phyloP scores from a whole-genome alignment of 2,113 vertebrate genomes.

The Fregetta grallaria region DNA sequence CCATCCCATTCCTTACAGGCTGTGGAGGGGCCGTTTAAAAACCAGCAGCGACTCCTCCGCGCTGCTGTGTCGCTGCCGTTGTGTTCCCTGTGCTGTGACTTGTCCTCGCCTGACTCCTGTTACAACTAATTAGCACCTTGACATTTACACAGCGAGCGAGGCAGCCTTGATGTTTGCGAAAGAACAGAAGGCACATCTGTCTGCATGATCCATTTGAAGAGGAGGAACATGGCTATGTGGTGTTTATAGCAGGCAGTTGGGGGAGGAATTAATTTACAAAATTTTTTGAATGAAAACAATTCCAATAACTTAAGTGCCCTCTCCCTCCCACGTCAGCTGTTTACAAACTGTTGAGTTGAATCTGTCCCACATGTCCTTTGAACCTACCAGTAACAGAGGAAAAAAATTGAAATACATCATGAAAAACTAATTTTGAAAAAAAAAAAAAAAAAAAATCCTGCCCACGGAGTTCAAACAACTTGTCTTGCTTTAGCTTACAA shows the following conservation, averaged over 20 bases:
- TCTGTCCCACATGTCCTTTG: constrained; percentile 28
- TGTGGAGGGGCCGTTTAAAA: not conserved
- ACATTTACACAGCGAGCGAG: not conserved
- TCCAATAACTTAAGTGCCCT: constrained; percentile 1
- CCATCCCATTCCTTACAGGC: not conserved
- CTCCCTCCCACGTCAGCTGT: constrained; percentile 8
- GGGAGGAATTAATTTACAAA: constrained; percentile 59
- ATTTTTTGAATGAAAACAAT: constrained; percentile 63
- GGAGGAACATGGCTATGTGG: constrained; percentile 13
- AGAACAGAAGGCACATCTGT: constrained; percentile 64
- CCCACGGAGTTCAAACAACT: not conserved
- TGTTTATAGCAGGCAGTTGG: constrained; percentile 35
- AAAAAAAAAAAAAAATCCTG: not conserved
- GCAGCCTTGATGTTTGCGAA: not conserved
- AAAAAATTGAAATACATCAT: not conserved
- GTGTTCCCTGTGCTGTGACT: not conserved
- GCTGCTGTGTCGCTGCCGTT: not conserved
- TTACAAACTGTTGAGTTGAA: constrained; percentile 34
- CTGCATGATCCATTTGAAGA: constrained; percentile 21
- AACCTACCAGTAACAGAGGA: not conserved
- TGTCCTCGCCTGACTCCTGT: constrained; percentile 31
- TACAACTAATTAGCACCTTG: constrained; percentile 39
- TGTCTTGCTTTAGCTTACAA: not conserved
- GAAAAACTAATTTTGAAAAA: not conserved
- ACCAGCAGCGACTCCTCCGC: fast-evolving